Conservation (phyloP, 92 coral and sea anemone genomes). For the Siderastrea radians region DNA sequence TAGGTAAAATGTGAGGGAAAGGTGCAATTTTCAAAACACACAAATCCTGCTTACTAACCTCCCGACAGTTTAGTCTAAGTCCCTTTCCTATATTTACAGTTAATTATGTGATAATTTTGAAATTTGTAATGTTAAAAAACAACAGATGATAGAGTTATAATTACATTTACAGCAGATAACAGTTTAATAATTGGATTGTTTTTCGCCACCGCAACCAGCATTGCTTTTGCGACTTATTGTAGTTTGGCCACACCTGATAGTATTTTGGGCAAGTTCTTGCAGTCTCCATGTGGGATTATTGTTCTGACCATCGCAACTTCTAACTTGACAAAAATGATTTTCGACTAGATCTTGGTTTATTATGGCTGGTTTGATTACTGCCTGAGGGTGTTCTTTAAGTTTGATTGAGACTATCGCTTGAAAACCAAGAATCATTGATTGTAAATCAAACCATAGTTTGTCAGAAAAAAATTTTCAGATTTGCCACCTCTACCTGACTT, state of each 20-base stretch:
- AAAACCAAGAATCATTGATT: not conserved
- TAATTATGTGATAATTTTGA: too few relatives aligned
- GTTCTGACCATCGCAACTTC: conserved; percentile 10
- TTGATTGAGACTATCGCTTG: conserved; percentile 25
- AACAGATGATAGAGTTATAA: too few relatives aligned
- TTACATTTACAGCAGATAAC: too few relatives aligned
- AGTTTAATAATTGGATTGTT: too few relatives aligned
- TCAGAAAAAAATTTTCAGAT: not conserved
- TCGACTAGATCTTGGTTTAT: conserved; percentile 50
- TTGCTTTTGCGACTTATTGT: conserved; percentile 24
- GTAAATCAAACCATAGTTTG: not conserved
- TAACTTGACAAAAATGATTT: conserved; percentile 56
- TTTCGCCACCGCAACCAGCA: too few relatives aligned
- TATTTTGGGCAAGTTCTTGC: conserved; percentile 41
- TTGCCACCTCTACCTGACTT: conserved; percentile 8
- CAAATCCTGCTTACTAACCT: too few relatives aligned
- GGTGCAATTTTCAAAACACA: too few relatives aligned
- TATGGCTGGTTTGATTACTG: conserved; percentile 57
- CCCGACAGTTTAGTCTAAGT: too few relatives aligned
- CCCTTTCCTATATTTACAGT: too few relatives aligned
- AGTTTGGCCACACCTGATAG: conserved; percentile 59
- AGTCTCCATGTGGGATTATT: conserved; percentile 49
- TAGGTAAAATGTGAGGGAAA: too few relatives aligned
- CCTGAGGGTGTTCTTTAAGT: conserved; percentile 6
- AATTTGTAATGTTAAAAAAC: too few relatives aligned